Conservation (phyloP, 2,888 invertebrate genomes). For the Fragum sueziense region DNA sequence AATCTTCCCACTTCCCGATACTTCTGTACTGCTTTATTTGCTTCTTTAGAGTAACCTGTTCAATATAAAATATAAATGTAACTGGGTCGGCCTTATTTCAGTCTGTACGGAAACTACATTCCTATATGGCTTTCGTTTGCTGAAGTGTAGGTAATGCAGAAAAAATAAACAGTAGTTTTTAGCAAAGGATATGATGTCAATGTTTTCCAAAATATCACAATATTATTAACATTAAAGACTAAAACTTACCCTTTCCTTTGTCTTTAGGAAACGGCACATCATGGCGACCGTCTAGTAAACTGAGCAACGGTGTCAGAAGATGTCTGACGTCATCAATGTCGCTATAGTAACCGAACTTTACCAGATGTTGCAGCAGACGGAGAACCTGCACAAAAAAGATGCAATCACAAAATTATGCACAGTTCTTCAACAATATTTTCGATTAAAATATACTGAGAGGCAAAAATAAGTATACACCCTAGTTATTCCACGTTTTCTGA, state of each 20-base stretch:
- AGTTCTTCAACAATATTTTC: too few species aligned
- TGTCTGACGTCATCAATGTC: constrained; percentile 79
- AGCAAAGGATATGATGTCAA: too few species aligned
- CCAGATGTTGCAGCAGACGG: constrained; percentile 79
- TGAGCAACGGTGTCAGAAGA: constrained; percentile 79
- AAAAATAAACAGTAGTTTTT: too few species aligned
- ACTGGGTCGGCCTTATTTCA: too few species aligned
- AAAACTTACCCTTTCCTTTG: constrained; percentile 74
- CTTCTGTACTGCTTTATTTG: constrained; percentile 72
- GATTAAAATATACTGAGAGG: too few species aligned
- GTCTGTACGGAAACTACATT: too few species aligned
- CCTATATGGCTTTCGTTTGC: too few species aligned
- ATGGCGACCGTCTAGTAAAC: constrained; percentile 80
- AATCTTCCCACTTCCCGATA: constrained; percentile 76
- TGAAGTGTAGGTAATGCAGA: too few species aligned
- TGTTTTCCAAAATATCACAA: too few species aligned
- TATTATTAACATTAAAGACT: too few species aligned
- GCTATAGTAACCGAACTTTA: constrained; percentile 82
- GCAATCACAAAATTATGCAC: not conserved
- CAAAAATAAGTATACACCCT: too few species aligned
- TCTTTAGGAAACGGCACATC: constrained; percentile 81
- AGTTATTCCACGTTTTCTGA: too few species aligned
- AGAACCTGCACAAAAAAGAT: constrained; percentile 72
- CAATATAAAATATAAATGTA: not conserved
- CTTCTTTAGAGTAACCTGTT: constrained; percentile 77